These are phyloP conservation scores for Nebria salina DNA, from an alignment of 2,888 invertebrate species.

Conservation along the genomic window DNA sequence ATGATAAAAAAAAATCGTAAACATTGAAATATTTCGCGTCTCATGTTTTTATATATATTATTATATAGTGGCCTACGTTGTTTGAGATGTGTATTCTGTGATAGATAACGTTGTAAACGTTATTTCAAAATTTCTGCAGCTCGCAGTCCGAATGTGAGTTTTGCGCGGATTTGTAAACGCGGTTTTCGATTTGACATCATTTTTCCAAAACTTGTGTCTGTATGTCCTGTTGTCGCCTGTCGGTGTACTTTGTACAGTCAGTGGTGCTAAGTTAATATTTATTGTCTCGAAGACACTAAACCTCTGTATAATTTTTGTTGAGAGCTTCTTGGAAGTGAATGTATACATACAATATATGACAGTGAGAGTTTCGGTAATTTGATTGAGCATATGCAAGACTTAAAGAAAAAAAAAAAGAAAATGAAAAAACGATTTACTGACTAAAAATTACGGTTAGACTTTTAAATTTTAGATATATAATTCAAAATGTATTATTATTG, in stretches of 20 bases:
- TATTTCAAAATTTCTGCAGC: background rate
- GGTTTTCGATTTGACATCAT: background rate
- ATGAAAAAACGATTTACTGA: conserved; percentile 33
- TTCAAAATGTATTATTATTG: conserved; percentile 58
- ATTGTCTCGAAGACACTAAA: conserved; percentile 47
- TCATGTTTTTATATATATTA: background rate
- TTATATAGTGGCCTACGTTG: background rate
- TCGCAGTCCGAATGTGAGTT: background rate
- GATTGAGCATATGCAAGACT: conserved; percentile 44
- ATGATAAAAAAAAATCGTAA: background rate
- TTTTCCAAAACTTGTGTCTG: background rate
- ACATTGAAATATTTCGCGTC: background rate
- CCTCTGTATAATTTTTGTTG: conserved; percentile 43
- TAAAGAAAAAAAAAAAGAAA: conserved; percentile 5
- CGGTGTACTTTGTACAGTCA: conserved; percentile 37
- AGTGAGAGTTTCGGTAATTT: conserved; percentile 29
- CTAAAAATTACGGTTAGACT: conserved; percentile 44
- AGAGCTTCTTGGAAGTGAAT: conserved; percentile 44
- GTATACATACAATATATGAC: conserved; percentile 34
- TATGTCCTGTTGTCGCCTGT: background rate
- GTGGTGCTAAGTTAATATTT: conserved; percentile 48
- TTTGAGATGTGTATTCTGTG: conserved; percentile 1
- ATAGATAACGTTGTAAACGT: background rate
- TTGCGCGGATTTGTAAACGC: background rate
- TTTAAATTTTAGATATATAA: conserved; percentile 47